Evolutionary conservation across 2,113 vertebrate species (phyloP), one percentile per base, ranked within the genome.

Genomic region (Spilogale gracilis): DNA sequence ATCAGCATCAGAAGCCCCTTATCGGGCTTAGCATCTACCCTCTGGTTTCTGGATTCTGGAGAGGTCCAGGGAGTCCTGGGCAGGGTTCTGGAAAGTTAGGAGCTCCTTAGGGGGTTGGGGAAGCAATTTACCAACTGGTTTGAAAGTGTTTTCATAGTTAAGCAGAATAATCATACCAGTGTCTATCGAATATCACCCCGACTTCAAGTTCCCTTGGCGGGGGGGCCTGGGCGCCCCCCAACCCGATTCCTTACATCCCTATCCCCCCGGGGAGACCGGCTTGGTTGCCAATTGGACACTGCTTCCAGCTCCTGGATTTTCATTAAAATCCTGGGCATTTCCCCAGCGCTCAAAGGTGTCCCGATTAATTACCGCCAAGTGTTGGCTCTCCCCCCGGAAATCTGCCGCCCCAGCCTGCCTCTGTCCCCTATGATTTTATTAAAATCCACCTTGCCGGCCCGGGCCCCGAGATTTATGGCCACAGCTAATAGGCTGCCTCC

Each of bases 401-500:
- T 97, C 98, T 97, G 98, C 98, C 52, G 96, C 97, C 97, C 97
- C 90, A 97, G 98, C 98, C 98, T 98, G 98, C 98, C 98, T 98
- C 98, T 82, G 91, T 98, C 98, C 98, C 88, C 94, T 97, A 98
- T 98, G 98, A 99, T 98, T 99, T 99, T 98, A 99, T 99, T 99
- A 99, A 99, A 99, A 99, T 98, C 98, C 98, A 98, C 98, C 98
- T 99, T 98, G 98, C 98, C 98, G 98, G 98, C 97, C 97, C 96
- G 98, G 97, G 97, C 98, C 97, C 95, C 27, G 97, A 98, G 98
- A 99, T 99, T 99, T 99, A 99, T 97, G 97, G 97, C 96, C 97
- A 93, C 98, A 98, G 98, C 98, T 98, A 99, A 99, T 98, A 98
- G 99, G 98, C 98, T 99, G 97, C 98, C 98, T 99, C 98, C 98